Percentiles rank a stretch among this genome's conserved stretches.
phyloP scores from a whole-genome alignment of 2,888 invertebrate species.

The Drosophila subquinaria region DNA sequence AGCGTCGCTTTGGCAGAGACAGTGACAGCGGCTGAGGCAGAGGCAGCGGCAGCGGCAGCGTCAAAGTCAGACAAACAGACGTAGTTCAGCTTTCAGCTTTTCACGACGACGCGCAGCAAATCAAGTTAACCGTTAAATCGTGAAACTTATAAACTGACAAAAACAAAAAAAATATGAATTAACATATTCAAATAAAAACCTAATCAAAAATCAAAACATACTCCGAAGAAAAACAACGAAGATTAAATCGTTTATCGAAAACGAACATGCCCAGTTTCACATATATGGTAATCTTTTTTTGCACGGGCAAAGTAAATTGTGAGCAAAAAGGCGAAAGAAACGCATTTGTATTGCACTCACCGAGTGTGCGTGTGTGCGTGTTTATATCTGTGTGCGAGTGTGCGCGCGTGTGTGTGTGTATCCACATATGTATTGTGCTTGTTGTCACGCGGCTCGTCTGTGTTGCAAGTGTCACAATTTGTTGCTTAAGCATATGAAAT shows the following conservation, averaged over 20 bases:
- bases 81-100: conserved; percentile 73
- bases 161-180: neutral
- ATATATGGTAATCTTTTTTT: conserved; percentile 19
- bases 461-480: conserved; percentile 43
- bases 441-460: conserved; percentile 33
- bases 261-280: neutral
- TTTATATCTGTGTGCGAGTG: conserved; percentile 13
- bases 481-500: conserved; percentile 26
- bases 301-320: conserved; percentile 49
- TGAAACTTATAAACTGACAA: conserved; percentile 17
- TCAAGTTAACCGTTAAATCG: conserved; percentile 34
- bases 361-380: conserved; percentile 23
- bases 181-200: neutral
- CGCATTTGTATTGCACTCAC: conserved; percentile 35
- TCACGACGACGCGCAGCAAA: conserved; percentile 66
- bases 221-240: conserved; percentile 5
- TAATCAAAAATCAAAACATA: neutral
- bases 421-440: conserved; percentile 21
- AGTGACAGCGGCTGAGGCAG: conserved; percentile 30
- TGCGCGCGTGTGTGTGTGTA: conserved; percentile 37
- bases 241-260: conserved; percentile 1
- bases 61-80: conserved; percentile 64
- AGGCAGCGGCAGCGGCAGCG: conserved; percentile 31
- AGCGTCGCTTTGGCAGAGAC: conserved; percentile 20
- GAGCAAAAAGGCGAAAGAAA: conserved; percentile 25